phyloP scores from a whole-genome alignment of 2,113 vertebrate genomes.

The Oostethus manadensis region DNA sequence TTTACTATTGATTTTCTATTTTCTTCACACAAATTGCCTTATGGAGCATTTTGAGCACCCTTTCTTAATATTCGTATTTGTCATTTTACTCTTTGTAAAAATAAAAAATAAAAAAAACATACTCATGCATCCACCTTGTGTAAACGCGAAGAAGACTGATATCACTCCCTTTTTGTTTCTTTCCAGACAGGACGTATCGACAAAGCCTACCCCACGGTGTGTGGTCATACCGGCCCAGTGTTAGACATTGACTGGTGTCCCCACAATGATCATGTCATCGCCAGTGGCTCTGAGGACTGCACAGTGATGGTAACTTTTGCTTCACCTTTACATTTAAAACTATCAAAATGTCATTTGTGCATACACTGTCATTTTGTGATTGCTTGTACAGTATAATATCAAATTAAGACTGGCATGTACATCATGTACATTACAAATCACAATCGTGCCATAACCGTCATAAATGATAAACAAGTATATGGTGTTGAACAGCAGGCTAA shows the following conservation, averaged over 20 bases:
- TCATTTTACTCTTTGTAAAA: slow-evolving; percentile 33
- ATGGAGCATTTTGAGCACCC: too few relatives aligned
- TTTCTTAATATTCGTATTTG: slow-evolving; percentile 13
- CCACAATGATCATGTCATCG: slow-evolving; percentile 93
- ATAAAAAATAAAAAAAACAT: slow-evolving; percentile 11
- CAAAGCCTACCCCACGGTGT: slow-evolving; percentile 94
- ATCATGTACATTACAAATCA: too few relatives aligned
- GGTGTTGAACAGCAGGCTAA: too few relatives aligned
- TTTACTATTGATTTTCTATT: background rate
- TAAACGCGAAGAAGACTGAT: slow-evolving; percentile 22
- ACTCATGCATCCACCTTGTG: slow-evolving; percentile 3
- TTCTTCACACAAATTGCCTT: background rate
- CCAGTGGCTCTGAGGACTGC: slow-evolving; percentile 95
- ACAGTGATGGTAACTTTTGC: slow-evolving; percentile 83
- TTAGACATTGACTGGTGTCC: slow-evolving; percentile 98
- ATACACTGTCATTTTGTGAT: too few relatives aligned
- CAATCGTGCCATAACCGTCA: too few relatives aligned
- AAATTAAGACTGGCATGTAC: too few relatives aligned
- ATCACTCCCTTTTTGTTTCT: slow-evolving; percentile 34
- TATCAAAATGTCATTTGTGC: background rate
- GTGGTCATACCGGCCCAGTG: slow-evolving; percentile 94
- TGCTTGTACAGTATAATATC: too few relatives aligned
- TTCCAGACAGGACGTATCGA: slow-evolving; percentile 90
- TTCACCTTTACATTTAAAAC: slow-evolving; percentile 5
- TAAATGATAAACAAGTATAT: too few relatives aligned